phyloP scores from a whole-genome alignment of 2,888 invertebrate species.

The Thereva nobilitata region DNA sequence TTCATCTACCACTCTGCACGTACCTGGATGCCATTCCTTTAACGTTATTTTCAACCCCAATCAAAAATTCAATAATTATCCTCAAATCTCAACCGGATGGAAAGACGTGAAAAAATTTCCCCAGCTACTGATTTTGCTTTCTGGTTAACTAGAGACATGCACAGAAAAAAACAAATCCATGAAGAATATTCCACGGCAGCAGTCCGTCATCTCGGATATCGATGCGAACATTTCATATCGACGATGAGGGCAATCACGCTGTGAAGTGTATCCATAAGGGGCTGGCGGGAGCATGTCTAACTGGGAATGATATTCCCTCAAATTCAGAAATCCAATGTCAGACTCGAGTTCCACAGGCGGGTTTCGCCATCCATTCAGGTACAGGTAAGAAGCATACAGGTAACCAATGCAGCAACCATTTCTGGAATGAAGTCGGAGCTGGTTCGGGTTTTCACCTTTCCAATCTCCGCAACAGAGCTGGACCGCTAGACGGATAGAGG shows the following conservation, averaged over 20 bases:
- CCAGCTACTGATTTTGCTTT: constrained; percentile 31
- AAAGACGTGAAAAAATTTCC: background rate
- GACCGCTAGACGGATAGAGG: background rate
- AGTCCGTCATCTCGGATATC: background rate
- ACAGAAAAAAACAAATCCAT: constrained; percentile 20
- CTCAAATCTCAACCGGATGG: no score
- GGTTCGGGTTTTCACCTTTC: constrained; percentile 26
- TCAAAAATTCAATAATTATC: no score
- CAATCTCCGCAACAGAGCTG: constrained; percentile 2
- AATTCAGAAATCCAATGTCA: constrained; percentile 12
- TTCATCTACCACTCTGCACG: no score
- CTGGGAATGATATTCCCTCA: constrained; percentile 19
- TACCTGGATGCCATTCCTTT: no score
- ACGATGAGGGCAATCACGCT: constrained; percentile 33
- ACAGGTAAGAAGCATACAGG: background rate
- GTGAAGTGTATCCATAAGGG: constrained; percentile 24
- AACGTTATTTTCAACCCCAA: no score
- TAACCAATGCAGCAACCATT: constrained; percentile 3
- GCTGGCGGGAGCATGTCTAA: constrained; percentile 6
- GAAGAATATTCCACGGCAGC: constrained; percentile 1
- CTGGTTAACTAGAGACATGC: constrained; percentile 8
- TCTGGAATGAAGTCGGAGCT: constrained; percentile 19
- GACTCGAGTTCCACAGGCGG: background rate
- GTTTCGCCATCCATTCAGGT: background rate
- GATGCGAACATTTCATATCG: constrained; percentile 32